Conservation (phyloP, 2,113 vertebrate genomes). For the Danionella cerebrum region DNA sequence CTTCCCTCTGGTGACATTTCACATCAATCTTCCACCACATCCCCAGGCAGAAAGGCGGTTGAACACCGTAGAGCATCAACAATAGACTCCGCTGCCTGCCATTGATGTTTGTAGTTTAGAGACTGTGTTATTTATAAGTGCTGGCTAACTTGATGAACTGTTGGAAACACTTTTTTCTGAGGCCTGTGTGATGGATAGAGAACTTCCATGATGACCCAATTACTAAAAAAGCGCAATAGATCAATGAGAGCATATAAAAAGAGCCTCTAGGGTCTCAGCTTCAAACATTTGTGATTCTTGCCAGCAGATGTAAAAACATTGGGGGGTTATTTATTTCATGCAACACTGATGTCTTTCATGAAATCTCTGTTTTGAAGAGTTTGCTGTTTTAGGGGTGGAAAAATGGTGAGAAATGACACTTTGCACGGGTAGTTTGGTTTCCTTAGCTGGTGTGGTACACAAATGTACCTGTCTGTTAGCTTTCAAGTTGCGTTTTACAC, state of each 20-base stretch:
- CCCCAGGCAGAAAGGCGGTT: conserved; percentile 56
- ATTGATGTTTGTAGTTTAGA: conserved; percentile 22
- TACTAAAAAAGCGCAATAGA: conserved; percentile 17
- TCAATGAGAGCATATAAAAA: conserved; percentile 19
- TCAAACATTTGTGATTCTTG: conserved; percentile 3
- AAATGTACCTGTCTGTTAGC: too few species aligned
- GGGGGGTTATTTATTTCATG: conserved; percentile 25
- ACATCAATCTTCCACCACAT: conserved; percentile 72
- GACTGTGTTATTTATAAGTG: conserved; percentile 25
- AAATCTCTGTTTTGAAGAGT: too few species aligned
- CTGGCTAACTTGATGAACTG: conserved; percentile 12
- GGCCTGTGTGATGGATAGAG: conserved; percentile 15
- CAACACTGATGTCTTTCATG: too few species aligned
- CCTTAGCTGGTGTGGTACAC: too few species aligned
- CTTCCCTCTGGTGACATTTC: conserved; percentile 69
- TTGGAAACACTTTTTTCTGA: conserved; percentile 19
- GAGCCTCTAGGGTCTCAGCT: background rate
- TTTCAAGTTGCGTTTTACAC: too few species aligned
- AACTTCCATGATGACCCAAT: conserved; percentile 4
- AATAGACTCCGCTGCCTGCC: conserved; percentile 3
- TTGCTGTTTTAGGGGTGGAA: too few species aligned
- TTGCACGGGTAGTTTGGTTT: too few species aligned
- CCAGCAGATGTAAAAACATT: conserved; percentile 37
- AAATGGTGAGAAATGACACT: too few species aligned
- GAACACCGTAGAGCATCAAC: conserved; percentile 21